Conservation (phyloP, 2,797 vertebrate species). For the Sebastes taczanowskii region DNA sequence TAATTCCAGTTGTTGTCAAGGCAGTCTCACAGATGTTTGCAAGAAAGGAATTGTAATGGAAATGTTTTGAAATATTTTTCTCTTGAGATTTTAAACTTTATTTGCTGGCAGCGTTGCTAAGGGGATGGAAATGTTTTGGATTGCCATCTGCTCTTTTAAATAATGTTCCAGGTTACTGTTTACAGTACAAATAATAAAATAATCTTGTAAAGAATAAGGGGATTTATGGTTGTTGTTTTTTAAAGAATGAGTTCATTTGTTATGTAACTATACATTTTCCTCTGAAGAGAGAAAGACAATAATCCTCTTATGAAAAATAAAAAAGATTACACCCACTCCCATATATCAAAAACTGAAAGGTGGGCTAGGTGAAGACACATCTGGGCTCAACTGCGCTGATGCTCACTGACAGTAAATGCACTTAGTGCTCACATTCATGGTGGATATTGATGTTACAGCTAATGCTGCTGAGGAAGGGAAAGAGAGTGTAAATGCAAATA, state of each 20-base stretch:
- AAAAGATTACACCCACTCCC: slow-evolving; percentile 30
- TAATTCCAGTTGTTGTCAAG: neutral
- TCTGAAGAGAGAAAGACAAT: slow-evolving; percentile 1
- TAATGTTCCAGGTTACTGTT: neutral
- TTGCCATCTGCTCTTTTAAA: neutral
- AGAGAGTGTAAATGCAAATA: slow-evolving; percentile 7
- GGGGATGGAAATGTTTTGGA: neutral
- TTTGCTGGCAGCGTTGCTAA: neutral
- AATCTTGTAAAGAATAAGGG: neutral
- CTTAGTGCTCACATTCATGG: slow-evolving; percentile 10
- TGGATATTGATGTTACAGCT: neutral
- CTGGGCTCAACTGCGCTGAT: slow-evolving; percentile 1
- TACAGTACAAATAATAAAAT: neutral
- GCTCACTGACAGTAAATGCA: slow-evolving; percentile 14
- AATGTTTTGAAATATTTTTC: neutral
- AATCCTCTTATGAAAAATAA: slow-evolving; percentile 43
- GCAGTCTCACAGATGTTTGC: neutral
- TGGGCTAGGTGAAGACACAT: slow-evolving; percentile 3
- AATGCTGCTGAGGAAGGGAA: slow-evolving; percentile 3
- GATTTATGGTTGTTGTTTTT: neutral
- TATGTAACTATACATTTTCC: slow-evolving; percentile 6
- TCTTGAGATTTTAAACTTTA: neutral
- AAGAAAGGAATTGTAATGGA: neutral
- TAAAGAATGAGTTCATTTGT: slow-evolving; percentile 1
- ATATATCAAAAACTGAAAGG: neutral